Evolutionary conservation across 2,113 vertebrate genomes (phyloP).

Genomic region (Lagopus muta): DNA sequence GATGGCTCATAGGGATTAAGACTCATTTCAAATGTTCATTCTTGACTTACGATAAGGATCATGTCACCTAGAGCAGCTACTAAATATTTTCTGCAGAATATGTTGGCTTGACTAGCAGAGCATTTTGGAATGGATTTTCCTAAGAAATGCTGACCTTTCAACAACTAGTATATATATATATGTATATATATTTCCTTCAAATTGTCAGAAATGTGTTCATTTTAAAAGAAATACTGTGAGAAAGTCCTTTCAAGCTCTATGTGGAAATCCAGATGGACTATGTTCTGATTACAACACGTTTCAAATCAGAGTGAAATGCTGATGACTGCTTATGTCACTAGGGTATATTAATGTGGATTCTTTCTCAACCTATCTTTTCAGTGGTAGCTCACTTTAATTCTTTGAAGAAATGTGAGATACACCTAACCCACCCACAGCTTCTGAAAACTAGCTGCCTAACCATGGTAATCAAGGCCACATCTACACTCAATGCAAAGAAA

Average conservation of each 20-base stretch:
- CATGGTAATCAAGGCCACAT: not conserved
- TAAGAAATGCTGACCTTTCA: not conserved
- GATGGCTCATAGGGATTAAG: not conserved
- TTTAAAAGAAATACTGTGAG: not conserved
- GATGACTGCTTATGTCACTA: not conserved
- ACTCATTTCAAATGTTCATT: not conserved
- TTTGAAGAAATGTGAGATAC: not conserved
- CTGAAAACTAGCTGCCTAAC: not conserved
- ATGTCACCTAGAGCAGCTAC: not conserved
- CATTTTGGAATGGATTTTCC: not conserved
- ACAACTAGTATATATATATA: rapidly evolving
- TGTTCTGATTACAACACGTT: not conserved
- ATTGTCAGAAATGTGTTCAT: not conserved
- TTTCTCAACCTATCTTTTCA: not conserved
- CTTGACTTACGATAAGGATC: not conserved
- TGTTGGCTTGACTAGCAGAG: not conserved
- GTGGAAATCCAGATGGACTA: not conserved
- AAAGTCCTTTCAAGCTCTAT: not conserved
- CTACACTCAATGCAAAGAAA: not conserved
- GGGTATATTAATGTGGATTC: not conserved
- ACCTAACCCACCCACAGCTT: not conserved
- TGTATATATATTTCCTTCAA: not conserved
- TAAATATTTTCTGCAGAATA: not conserved
- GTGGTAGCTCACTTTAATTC: not conserved
- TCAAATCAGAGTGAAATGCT: constrained; percentile 32